These are phyloP conservation scores for Urechis unicinctus DNA, from an alignment of 2,888 invertebrate species.

Conservation along the genomic window DNA sequence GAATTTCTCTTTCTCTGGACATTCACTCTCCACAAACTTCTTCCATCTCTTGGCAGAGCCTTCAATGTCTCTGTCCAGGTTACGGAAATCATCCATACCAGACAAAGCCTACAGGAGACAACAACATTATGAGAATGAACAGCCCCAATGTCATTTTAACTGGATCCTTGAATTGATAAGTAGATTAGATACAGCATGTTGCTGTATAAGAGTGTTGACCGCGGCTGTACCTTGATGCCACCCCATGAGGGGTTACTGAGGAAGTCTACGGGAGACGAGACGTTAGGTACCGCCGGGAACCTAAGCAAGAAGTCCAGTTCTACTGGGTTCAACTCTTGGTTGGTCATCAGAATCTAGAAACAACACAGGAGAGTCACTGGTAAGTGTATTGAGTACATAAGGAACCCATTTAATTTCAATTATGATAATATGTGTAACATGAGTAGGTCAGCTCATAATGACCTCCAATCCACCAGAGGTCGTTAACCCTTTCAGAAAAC, in stretches of 20 bases:
- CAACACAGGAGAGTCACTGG: background rate
- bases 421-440: no score
- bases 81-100: constrained; percentile 80
- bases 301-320: constrained; percentile 88
- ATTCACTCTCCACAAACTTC: constrained; percentile 89
- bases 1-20: constrained; percentile 91
- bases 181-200: no score
- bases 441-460: no score
- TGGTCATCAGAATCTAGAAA: constrained; percentile 72
- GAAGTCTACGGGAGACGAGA: constrained; percentile 91
- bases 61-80: constrained; percentile 91
- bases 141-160: no score
- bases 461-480: no score
- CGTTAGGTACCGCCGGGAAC: constrained; percentile 86
- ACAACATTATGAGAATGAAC: no score
- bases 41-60: constrained; percentile 96
- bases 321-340: constrained; percentile 74
- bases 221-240: constrained; percentile 65
- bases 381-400: background rate
- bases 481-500: no score
- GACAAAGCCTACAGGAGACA: constrained; percentile 62
- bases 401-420: no score
- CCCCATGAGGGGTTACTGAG: constrained; percentile 89
- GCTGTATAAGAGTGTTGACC: no score
- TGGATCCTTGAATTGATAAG: no score